phyloP scores from a whole-genome alignment of 1,140 invertebrate genomes.

The Drosophila kohkoa region DNA sequence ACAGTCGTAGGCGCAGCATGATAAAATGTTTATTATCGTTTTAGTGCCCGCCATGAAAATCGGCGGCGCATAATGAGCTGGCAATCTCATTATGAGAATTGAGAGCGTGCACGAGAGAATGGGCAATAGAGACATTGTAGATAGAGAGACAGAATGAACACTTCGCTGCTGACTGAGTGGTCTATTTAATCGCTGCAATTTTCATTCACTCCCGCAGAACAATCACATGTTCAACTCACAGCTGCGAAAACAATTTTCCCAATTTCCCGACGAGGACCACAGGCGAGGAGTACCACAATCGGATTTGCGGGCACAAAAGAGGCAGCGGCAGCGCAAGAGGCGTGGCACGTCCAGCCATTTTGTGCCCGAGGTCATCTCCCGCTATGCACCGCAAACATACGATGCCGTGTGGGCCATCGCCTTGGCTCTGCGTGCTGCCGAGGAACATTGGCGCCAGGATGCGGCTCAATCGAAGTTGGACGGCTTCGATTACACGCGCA shows the following conservation, averaged over 20 bases:
- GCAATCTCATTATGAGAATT: constrained; percentile 65
- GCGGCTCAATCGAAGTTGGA: constrained; percentile 85
- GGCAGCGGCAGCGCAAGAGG: constrained; percentile 3
- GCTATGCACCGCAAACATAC: constrained; percentile 92
- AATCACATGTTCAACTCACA: constrained; percentile 88
- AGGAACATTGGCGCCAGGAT: constrained; percentile 75
- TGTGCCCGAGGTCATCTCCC: constrained; percentile 86
- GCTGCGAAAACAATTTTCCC: constrained; percentile 73
- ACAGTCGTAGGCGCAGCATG: constrained; percentile 34
- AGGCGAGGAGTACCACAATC: constrained; percentile 48
- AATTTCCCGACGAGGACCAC: constrained; percentile 59
- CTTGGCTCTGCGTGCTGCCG: constrained; percentile 86
- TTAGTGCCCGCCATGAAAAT: constrained; percentile 72
- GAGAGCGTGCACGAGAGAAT: not conserved
- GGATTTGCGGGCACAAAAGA: constrained; percentile 37
- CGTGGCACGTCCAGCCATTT: constrained; percentile 51
- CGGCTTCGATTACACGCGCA: constrained; percentile 90
- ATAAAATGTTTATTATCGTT: constrained; percentile 65
- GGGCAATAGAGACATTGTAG: not conserved
- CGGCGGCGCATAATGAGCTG: constrained; percentile 39
- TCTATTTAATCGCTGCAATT: constrained; percentile 61
- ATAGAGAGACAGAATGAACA: constrained; percentile 20
- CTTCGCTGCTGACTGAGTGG: constrained; percentile 11
- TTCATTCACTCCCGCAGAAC: constrained; percentile 86
- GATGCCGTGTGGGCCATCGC: constrained; percentile 96